Percentiles rank a stretch among this genome's conserved stretches.
Evolutionary conservation across 1,140 invertebrate genomes (phyloP).

Genomic region (Leucophenga varia): DNA sequence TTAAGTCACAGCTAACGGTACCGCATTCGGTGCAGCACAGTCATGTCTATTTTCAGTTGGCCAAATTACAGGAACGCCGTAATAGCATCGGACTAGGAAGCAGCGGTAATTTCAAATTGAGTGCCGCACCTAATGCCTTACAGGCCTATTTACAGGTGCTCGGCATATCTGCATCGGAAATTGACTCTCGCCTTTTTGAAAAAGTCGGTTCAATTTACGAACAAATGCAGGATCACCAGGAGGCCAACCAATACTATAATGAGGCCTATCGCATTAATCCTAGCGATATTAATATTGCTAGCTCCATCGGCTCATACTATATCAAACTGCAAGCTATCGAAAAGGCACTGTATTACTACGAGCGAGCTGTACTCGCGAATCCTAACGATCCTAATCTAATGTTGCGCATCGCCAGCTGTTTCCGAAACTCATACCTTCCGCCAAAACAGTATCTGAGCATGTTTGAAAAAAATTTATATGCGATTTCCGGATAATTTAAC

Average conservation of each 20-base stretch:
- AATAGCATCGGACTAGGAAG: slow-evolving; percentile 49
- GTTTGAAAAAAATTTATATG: slow-evolving; percentile 76
- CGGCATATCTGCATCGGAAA: slow-evolving; percentile 70
- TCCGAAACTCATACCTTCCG: slow-evolving; percentile 74
- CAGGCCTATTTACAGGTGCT: slow-evolving; percentile 85
- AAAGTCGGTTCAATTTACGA: slow-evolving; percentile 86
- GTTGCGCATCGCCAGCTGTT: slow-evolving; percentile 81
- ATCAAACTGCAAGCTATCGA: slow-evolving; percentile 85
- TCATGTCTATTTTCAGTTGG: slow-evolving; percentile 85
- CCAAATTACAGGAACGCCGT: slow-evolving; percentile 70
- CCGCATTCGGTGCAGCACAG: slow-evolving; percentile 62
- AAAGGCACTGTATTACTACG: slow-evolving; percentile 86
- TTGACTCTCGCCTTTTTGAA: slow-evolving; percentile 79
- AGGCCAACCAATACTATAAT: slow-evolving; percentile 89
- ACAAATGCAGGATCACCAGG: slow-evolving; percentile 82
- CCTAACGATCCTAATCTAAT: slow-evolving; percentile 83
- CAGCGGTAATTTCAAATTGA: slow-evolving; percentile 33
- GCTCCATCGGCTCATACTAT: slow-evolving; percentile 90
- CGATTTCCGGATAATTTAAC: slow-evolving; percentile 85
- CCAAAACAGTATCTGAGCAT: slow-evolving; percentile 79
- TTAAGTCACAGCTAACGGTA: slow-evolving; percentile 56
- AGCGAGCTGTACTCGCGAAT: slow-evolving; percentile 84
- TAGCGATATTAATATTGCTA: slow-evolving; percentile 84
- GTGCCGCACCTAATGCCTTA: slow-evolving; percentile 75
- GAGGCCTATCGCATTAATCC: slow-evolving; percentile 91